Conservation (phyloP, 2,888 invertebrate genomes). For the Yponomeuta evonymella region DNA sequence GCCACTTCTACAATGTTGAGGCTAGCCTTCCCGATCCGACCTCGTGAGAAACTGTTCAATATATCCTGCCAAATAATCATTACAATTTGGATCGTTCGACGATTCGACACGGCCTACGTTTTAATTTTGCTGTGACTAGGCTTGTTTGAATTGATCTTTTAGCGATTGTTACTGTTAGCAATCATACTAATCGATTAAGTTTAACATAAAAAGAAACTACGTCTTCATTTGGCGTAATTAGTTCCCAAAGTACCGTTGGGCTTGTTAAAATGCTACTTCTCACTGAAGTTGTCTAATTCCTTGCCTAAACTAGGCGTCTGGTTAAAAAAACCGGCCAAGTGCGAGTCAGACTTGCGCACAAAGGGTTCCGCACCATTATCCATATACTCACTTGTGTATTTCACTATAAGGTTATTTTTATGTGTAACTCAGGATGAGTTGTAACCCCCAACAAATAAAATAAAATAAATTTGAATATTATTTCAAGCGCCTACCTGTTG, state of each 20-base stretch:
- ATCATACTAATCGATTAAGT: background rate
- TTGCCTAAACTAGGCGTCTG: background rate
- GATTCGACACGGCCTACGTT: background rate
- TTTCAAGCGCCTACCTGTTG: too few species aligned
- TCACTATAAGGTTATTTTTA: too few species aligned
- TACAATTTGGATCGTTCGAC: constrained; percentile 5
- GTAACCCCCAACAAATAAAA: too few species aligned
- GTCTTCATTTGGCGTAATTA: background rate
- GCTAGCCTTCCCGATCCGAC: background rate
- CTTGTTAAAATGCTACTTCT: background rate
- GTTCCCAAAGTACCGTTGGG: background rate
- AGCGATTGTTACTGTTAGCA: background rate
- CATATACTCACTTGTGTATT: too few species aligned
- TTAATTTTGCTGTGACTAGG: background rate
- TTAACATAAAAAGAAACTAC: background rate
- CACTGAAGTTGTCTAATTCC: background rate
- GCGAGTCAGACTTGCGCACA: too few species aligned
- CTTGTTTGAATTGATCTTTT: background rate
- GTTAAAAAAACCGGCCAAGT: too few species aligned
- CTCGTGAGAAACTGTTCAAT: background rate
- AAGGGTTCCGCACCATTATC: too few species aligned
- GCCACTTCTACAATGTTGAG: background rate
- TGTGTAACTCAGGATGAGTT: too few species aligned
- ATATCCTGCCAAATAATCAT: background rate
- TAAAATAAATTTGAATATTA: too few species aligned